Evolutionary conservation across 2,113 vertebrate genomes (phyloP), one percentile per base, ranked within the genome.

Genomic region (Clarias macrocephalus): DNA sequence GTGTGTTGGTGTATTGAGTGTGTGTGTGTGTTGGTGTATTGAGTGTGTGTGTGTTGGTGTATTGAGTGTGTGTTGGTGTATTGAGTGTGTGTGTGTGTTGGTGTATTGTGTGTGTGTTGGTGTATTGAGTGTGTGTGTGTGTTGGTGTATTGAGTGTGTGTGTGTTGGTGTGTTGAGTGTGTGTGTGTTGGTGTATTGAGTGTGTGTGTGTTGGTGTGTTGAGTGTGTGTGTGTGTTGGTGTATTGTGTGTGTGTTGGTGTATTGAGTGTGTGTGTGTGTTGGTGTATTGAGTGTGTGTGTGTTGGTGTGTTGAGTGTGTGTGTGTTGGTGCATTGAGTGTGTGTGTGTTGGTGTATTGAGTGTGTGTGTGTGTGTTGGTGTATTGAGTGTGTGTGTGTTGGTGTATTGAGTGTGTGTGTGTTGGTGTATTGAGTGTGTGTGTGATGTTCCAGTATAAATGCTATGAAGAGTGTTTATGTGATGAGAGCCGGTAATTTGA

Each of bases 401-500:
- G 25, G 19, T 48, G 42, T n/a, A 42, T 42, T 42, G 42, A 42
- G 42, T 42, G 42, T 42, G 42, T 42, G 3, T 42, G 63, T n/a
- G 7, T 8, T 48, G 19, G 72, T 48, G 19, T 48, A 1, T 4
- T 11, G 21, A 25, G 72, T 48, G 72, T 75, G 3, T 75, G 5
- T 52, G 42, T 23, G 21, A 10, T 48, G 21, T 21, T 3, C 2
- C 0, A 19, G 76, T 57, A 16, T 57, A 19, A 3, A 2, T 19
- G 15, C n/a, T 57, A 8, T 79, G 0, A 77, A 7, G 48, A 33
- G 19, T 23, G 70, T 70, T 89, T 70, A 90, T 52, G 83, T 80
- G 52, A 68, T 88, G 21, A 86, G n/a, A 0, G 88, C 89, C 30
- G 93, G 95, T 88, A 92, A 90, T 89, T 77, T 95, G 91, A 77